Evolutionary conservation across 53 echinoderm and acorn worm species (phyloP).

Genomic region (Glandiceps talaboti): DNA sequence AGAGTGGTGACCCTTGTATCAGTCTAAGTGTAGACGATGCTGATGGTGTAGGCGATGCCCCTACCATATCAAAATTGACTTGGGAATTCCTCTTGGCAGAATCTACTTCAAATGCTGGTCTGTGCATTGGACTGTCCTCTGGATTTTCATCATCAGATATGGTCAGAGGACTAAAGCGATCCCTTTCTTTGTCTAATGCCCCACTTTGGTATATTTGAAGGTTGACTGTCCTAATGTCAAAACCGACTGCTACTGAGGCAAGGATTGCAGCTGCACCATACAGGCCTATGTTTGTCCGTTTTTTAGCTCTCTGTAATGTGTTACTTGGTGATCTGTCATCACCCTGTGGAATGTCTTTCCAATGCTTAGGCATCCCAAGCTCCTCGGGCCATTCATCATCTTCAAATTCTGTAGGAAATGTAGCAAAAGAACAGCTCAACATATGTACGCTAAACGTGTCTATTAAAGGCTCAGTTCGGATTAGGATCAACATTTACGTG

Average conservation of each 20-base stretch:
- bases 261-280: constrained; percentile 92
- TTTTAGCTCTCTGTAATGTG: constrained; percentile 33
- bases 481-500: too few relatives aligned
- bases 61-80: neutral
- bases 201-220: constrained; percentile 47
- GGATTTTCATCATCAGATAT: neutral
- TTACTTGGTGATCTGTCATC: constrained; percentile 27
- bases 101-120: neutral
- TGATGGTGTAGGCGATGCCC: neutral
- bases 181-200: constrained; percentile 31
- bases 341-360: constrained; percentile 62
- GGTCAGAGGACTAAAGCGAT: neutral
- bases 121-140: constrained; percentile 24
- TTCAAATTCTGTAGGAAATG: neutral
- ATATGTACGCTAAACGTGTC: too few relatives aligned
- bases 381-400: constrained; percentile 37
- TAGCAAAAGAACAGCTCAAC: too few relatives aligned
- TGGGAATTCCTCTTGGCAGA: neutral
- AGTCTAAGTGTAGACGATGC: constrained; percentile 20
- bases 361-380: constrained; percentile 63
- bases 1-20: constrained; percentile 19
- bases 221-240: constrained; percentile 50
- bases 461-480: too few relatives aligned
- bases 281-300: constrained; percentile 65
- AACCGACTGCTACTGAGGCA: constrained; percentile 82